Evolutionary conservation across 2,113 vertebrate species (phyloP), one percentile per base, ranked within the genome.

Genomic region (Acinonyx jubatus): DNA sequence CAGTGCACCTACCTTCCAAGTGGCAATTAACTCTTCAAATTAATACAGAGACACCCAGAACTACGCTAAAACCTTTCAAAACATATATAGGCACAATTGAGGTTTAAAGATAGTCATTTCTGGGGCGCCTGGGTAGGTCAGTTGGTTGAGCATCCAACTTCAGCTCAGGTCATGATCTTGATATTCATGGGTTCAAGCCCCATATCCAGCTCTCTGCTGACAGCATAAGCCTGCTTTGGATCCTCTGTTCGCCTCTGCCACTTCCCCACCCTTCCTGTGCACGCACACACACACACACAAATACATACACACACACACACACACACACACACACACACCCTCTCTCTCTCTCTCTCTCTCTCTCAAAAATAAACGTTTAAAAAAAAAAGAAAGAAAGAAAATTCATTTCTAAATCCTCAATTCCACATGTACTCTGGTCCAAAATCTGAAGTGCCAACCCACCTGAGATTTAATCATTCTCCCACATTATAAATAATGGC

Each of bases 211-310:
- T 61, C 21, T 61, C 57, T 61, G 57, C 57, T 61, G 21, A 61
- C 57, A 61, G 57, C 21, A 7, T 2, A 8, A 61, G 7, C 18
- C 57, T 61, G 19, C 57, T 61, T 61, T 18, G 21, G 21, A 61
- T 61, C 57, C 55, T 57, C 18, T 61, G 57, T 23, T 7, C 57
- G 21, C 57, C 21, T 23, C 57, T 61, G 57, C 57, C 57, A 61
- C 19, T 61, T 3, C 18, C 16, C 57, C 7, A 8, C 57, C 57
- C 19, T 23, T 61, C 7, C 57, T 1, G 2, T 57, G 55, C 21
- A 23, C 0, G 3, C 21, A 23, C 57, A 23, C 0, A 18, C 0
- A 18, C 57, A 61, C 7, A 8, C 21, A 23, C 0, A 61, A 7
- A 61, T 21, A 61, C 7, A 21, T 19, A 8, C 3, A 23, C 0